A percentile compares a stretch with the other conserved stretches of the same genome.
These are phyloP conservation scores for Agapostemon virescens DNA, from an alignment of 2,888 invertebrate species.

Conservation along the genomic window DNA sequence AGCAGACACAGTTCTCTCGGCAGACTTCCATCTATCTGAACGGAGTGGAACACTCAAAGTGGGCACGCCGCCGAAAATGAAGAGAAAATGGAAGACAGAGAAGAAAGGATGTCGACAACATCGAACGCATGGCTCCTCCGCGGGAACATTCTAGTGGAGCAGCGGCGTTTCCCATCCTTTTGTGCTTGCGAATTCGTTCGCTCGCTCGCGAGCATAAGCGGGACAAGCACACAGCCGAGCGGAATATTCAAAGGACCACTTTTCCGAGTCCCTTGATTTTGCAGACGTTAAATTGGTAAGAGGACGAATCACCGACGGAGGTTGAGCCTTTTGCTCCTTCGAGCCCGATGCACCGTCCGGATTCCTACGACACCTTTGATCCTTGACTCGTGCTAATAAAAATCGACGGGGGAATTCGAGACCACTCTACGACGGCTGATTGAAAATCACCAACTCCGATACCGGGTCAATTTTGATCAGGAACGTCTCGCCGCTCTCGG, in stretches of 20 bases:
- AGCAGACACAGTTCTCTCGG: neutral
- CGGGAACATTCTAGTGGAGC: slow-evolving; percentile 25
- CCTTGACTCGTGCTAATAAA: slow-evolving; percentile 28
- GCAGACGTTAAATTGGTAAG: slow-evolving; percentile 35
- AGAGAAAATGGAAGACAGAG: slow-evolving; percentile 8
- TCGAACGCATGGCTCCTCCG: slow-evolving; percentile 40
- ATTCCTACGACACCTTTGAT: slow-evolving; percentile 17
- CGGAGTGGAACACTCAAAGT: slow-evolving; percentile 26
- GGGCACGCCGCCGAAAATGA: slow-evolving; percentile 26
- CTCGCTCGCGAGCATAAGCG: slow-evolving; percentile 16
- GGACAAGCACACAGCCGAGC: neutral
- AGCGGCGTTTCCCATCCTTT: slow-evolving; percentile 38
- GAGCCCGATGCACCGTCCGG: neutral
- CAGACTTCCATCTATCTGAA: neutral
- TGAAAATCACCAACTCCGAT: neutral
- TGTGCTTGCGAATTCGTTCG: slow-evolving; percentile 25
- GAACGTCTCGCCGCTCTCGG: neutral
- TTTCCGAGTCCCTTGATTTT: slow-evolving; percentile 32
- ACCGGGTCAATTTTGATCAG: neutral
- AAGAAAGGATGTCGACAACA: slow-evolving; percentile 13
- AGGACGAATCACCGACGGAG: neutral
- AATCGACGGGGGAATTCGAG: slow-evolving; percentile 7
- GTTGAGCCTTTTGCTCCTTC: neutral
- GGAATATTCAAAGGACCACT: slow-evolving; percentile 46
- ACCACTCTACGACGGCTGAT: neutral